A percentile compares a stretch with the other conserved stretches of the same genome.
phyloP scores from a whole-genome alignment of 2,113 vertebrate species.

The Cephalophus harveyi region DNA sequence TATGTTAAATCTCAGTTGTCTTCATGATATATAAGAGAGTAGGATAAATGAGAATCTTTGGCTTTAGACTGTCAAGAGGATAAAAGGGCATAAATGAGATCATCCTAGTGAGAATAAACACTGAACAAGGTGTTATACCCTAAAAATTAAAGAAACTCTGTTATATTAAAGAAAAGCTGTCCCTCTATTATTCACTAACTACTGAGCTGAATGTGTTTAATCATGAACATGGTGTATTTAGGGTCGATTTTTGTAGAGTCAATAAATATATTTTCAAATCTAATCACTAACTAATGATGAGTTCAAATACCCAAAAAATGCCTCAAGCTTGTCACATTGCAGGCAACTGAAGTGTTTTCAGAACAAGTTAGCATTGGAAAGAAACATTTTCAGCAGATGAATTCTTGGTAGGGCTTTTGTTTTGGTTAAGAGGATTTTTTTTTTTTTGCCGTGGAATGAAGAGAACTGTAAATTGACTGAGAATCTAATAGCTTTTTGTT shows the following conservation, averaged over 20 bases:
- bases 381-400: neutral
- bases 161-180: neutral
- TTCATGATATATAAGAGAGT: neutral
- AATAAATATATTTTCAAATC: constrained; percentile 1
- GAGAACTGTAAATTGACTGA: neutral
- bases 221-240: neutral
- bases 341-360: neutral
- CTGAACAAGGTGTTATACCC: neutral
- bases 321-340: neutral
- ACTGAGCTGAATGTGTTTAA: neutral
- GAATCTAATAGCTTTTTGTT: neutral
- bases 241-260: neutral
- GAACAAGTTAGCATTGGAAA: neutral
- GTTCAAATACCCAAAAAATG: neutral
- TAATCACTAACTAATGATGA: neutral
- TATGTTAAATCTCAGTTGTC: neutral
- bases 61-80: neutral
- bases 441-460: neutral
- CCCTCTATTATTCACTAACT: neutral
- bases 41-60: neutral
- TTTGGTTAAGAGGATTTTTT: neutral
- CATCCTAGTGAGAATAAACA: neutral
- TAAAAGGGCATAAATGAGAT: neutral
- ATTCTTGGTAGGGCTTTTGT: neutral
- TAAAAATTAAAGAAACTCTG: neutral